phyloP scores from a whole-genome alignment of 1,140 invertebrate genomes.

The Rhysida immarginata region DNA sequence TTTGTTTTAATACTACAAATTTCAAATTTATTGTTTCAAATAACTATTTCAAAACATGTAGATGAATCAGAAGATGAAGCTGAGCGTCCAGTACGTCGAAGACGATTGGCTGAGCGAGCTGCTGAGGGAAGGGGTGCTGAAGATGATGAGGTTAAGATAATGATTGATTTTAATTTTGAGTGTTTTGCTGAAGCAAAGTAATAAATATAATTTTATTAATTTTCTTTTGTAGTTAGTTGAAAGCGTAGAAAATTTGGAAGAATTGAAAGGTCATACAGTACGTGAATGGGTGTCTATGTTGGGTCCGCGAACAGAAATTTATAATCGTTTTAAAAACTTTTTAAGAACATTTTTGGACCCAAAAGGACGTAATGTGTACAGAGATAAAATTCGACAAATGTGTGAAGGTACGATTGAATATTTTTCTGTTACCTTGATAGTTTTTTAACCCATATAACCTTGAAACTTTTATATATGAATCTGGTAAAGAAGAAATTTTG shows the following conservation, averaged over 20 bases:
- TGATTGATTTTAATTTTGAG: constrained; percentile 12
- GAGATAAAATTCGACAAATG: constrained; percentile 86
- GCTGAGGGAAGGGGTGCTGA: constrained; percentile 55
- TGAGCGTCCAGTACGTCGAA: constrained; percentile 46
- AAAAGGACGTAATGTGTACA: constrained; percentile 76
- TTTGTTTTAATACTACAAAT: too few relatives aligned
- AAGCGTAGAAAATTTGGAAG: constrained; percentile 95
- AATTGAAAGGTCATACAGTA: constrained; percentile 76
- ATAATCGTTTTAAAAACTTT: constrained; percentile 92
- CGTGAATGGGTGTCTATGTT: constrained; percentile 94
- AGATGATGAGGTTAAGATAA: constrained; percentile 51
- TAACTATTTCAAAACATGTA: too few relatives aligned
- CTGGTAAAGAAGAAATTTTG: too few relatives aligned
- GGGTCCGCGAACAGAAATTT: constrained; percentile 89
- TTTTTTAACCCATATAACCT: too few relatives aligned
- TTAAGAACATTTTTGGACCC: constrained; percentile 74
- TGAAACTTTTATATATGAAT: constrained; percentile 25
- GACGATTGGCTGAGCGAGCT: constrained; percentile 67
- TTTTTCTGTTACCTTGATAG: too few relatives aligned
- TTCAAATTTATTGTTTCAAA: too few relatives aligned
- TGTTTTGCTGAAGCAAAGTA: constrained; percentile 11
- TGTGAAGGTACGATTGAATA: constrained; percentile 50
- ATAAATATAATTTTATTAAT: constrained; percentile 9
- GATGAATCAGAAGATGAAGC: constrained; percentile 48
- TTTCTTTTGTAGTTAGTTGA: constrained; percentile 56